phyloP scores from a whole-genome alignment of 2,888 invertebrate genomes.

The Cyclophora albipunctata region DNA sequence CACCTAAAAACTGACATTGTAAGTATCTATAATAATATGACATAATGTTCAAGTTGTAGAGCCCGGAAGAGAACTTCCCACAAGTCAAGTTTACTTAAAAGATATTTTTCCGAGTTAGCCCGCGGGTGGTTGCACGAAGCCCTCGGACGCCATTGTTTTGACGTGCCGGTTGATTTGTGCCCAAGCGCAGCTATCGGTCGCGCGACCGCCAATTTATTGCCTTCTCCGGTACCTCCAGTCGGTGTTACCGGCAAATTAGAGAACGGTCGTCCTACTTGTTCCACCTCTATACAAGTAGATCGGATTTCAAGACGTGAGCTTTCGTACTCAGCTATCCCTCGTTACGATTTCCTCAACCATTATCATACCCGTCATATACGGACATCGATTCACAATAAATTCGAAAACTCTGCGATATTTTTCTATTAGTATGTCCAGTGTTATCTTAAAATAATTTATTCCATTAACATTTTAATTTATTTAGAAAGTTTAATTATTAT shows the following conservation, averaged over 20 bases:
- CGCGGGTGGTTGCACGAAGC: constrained; percentile 56
- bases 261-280: constrained; percentile 49
- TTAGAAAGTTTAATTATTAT: no score
- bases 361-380: no score
- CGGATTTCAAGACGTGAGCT: constrained; percentile 16
- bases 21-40: no score
- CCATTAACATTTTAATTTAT: no score
- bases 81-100: constrained; percentile 8
- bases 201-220: constrained; percentile 54
- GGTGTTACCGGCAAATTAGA: constrained; percentile 49
- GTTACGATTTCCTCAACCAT: constrained; percentile 15
- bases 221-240: constrained; percentile 45
- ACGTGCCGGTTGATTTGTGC: constrained; percentile 66
- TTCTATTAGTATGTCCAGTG: no score
- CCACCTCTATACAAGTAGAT: constrained; percentile 31
- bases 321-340: constrained; percentile 10
- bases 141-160: constrained; percentile 61
- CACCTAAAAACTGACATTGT: no score
- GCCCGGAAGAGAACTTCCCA: no score
- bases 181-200: constrained; percentile 57
- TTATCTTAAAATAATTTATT: no score
- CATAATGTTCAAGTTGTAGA: no score
- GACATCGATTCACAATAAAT: no score
- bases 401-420: no score
- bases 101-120: constrained; percentile 27